These are phyloP conservation scores for Felis chaus DNA, from an alignment of 2,113 vertebrate genomes.

Conservation along the genomic window DNA sequence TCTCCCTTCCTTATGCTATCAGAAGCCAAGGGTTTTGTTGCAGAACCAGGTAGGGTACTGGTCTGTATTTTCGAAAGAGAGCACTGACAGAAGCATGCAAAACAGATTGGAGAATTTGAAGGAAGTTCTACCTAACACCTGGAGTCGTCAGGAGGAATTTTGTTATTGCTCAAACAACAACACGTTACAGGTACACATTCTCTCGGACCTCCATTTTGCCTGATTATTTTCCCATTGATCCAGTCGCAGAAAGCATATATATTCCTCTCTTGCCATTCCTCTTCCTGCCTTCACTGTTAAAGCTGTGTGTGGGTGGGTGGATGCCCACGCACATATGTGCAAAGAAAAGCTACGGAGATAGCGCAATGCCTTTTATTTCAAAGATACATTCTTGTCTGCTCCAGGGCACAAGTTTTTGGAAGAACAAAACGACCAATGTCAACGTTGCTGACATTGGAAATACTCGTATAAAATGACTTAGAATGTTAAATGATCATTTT, in stretches of 20 bases:
- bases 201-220: background rate
- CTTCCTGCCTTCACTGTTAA: background rate
- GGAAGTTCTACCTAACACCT: background rate
- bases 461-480: background rate
- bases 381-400: background rate
- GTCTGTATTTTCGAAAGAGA: background rate
- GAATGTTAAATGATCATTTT: background rate
- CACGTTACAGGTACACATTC: background rate
- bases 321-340: accelerated
- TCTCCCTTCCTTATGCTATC: background rate
- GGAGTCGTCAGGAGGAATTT: background rate
- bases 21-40: background rate
- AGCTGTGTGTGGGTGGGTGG: background rate
- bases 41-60: accelerated
- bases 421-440: background rate
- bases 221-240: background rate
- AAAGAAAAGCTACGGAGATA: background rate
- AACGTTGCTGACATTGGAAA: background rate
- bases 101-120: background rate
- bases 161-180: background rate
- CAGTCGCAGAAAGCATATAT: background rate
- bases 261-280: background rate
- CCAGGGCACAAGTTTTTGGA: background rate
- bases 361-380: background rate
- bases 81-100: background rate